Evolutionary conservation across 2,797 vertebrate genomes (phyloP).

Genomic region (Clarias pachynema): DNA sequence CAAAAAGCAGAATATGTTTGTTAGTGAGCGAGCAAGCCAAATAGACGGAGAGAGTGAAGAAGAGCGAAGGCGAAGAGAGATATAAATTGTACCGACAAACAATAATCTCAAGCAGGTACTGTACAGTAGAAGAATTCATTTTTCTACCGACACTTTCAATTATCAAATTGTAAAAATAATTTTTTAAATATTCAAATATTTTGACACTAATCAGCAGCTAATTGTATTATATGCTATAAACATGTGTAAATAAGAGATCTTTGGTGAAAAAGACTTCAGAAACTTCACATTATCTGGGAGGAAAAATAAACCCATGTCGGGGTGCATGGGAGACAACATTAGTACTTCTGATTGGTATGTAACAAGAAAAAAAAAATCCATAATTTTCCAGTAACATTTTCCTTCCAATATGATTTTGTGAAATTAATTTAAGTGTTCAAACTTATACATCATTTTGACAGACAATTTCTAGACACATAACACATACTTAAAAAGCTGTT

Average conservation of each 20-base stretch:
- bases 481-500: neutral
- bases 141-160: neutral
- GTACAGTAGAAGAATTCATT: neutral
- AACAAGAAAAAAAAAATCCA: neutral
- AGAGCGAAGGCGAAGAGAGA: neutral
- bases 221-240: neutral
- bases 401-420: neutral
- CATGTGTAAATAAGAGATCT: neutral
- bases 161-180: neutral
- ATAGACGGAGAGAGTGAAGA: neutral
- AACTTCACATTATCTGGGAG: neutral
- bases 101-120: neutral
- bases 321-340: no score
- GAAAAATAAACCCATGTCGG: neutral
- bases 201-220: neutral
- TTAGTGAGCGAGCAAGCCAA: conserved; percentile 58
- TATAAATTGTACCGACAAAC: neutral
- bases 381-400: no score
- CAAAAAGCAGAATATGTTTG: conserved; percentile 67
- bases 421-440: neutral
- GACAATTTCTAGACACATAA: neutral
- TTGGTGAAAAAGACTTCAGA: neutral
- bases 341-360: neutral
- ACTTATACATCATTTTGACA: neutral
- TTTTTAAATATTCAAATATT: neutral